Evolutionary conservation across 23 tunicate species (phyloP).

Genomic region (Halocynthia roretzi): DNA sequence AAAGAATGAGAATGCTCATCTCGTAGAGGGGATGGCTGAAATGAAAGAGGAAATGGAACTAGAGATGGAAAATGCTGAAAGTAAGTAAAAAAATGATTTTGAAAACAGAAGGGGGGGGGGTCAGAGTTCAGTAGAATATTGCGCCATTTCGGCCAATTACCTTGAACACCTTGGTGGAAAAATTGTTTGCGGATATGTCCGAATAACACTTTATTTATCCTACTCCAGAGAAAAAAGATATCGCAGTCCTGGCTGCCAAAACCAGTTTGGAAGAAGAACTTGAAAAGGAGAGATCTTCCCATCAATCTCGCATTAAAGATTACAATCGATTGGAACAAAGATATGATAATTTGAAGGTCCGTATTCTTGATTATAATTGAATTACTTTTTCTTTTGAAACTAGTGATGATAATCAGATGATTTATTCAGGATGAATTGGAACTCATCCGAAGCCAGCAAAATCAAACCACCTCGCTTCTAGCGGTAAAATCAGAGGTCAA

Average conservation of each 20-base stretch:
- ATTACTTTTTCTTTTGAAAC: too few relatives aligned
- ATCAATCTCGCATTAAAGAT: constrained; percentile 71
- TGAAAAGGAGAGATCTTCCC: constrained; percentile 51
- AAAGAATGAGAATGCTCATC: constrained; percentile 25
- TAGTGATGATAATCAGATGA: too few relatives aligned
- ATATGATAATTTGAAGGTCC: constrained; percentile 78
- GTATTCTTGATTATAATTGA: neutral
- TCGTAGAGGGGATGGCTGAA: constrained; percentile 25
- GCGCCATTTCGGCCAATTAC: too few relatives aligned
- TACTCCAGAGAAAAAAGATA: constrained; percentile 38
- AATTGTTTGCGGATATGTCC: neutral
- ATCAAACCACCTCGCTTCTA: too few relatives aligned
- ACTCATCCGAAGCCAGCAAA: constrained; percentile 6
- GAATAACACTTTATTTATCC: neutral
- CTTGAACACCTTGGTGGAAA: neutral
- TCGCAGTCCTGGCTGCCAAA: constrained; percentile 19
- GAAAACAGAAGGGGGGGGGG: neutral
- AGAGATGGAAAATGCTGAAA: constrained; percentile 30
- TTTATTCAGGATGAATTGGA: constrained; percentile 23
- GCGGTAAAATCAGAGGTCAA: neutral
- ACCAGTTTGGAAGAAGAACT: constrained; percentile 44
- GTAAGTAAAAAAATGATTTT: constrained; percentile 20
- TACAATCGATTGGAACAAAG: constrained; percentile 70
- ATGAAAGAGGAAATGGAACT: neutral
- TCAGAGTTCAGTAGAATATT: too few relatives aligned